Percentiles rank a stretch among this genome's conserved stretches.
Evolutionary conservation across 1,140 invertebrate genomes (phyloP).

Genomic region (Aphis craccivora): DNA sequence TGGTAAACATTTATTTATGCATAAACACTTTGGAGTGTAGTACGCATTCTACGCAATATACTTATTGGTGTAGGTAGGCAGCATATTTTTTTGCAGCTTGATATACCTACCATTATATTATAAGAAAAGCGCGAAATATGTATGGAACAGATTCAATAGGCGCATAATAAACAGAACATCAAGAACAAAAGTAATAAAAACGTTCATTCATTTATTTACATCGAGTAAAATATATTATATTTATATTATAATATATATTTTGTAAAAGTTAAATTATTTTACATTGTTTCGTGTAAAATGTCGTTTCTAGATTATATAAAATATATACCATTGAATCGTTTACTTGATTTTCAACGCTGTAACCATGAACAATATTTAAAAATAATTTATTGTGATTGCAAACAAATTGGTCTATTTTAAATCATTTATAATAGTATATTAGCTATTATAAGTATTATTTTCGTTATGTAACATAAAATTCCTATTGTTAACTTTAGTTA

Average conservation of each 20-base stretch:
- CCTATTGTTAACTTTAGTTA: neutral
- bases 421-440: neutral
- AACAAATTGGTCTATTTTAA: constrained; percentile 19
- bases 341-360: constrained; percentile 1
- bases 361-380: constrained; percentile 3
- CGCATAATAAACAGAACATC: neutral
- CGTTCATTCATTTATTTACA: too few relatives aligned
- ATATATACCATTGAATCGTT: neutral
- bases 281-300: neutral
- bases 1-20: neutral
- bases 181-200: neutral
- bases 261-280: neutral
- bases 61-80: neutral
- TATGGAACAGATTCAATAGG: neutral
- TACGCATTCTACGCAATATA: neutral
- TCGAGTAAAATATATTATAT: neutral
- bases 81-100: neutral
- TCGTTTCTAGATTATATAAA: neutral
- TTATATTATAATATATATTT: too few relatives aligned
- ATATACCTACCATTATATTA: too few relatives aligned
- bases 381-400: neutral
- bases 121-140: neutral
- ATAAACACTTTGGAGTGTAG: neutral
- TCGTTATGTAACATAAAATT: neutral
- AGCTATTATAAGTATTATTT: neutral